These are phyloP conservation scores for Cryptotermes secundus DNA, from an alignment of 1,140 invertebrate species.

Conservation along the genomic window DNA sequence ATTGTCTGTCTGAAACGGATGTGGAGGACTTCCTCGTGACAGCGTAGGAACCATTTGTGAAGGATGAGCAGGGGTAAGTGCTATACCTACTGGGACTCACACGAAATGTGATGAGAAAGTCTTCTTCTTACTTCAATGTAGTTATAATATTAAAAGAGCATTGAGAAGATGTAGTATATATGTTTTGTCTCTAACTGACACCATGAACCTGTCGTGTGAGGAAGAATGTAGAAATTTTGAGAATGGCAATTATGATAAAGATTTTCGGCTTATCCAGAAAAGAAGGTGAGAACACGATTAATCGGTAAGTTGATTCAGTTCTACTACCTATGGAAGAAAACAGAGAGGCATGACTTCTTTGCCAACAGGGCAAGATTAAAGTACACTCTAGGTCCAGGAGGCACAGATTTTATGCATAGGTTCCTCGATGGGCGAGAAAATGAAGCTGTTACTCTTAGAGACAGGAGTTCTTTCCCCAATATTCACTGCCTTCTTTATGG, in stretches of 20 bases:
- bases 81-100: conserved; percentile 73
- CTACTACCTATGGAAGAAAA: conserved; percentile 99
- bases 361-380: conserved; percentile 80
- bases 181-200: conserved; percentile 66
- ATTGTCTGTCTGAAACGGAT: conserved; percentile 67
- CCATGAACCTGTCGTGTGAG: conserved; percentile 91
- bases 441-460: conserved; percentile 42
- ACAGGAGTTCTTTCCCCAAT: conserved; percentile 49
- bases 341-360: conserved; percentile 92
- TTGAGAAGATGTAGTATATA: conserved; percentile 80
- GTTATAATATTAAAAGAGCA: conserved; percentile 92
- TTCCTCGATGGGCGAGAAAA: conserved; percentile 80
- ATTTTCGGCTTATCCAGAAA: conserved; percentile 94
- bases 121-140: conserved; percentile 90
- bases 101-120: conserved; percentile 93
- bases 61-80: conserved; percentile 52
- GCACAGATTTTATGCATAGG: conserved; percentile 83
- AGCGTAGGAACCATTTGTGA: conserved; percentile 56
- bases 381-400: conserved; percentile 80
- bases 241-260: conserved; percentile 91
- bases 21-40: conserved; percentile 81
- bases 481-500: conserved; percentile 61
- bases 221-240: conserved; percentile 98
- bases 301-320: conserved; percentile 96
- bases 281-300: conserved; percentile 91